phyloP scores from a whole-genome alignment of 2,797 vertebrate species.

The Cossypha caffra region DNA sequence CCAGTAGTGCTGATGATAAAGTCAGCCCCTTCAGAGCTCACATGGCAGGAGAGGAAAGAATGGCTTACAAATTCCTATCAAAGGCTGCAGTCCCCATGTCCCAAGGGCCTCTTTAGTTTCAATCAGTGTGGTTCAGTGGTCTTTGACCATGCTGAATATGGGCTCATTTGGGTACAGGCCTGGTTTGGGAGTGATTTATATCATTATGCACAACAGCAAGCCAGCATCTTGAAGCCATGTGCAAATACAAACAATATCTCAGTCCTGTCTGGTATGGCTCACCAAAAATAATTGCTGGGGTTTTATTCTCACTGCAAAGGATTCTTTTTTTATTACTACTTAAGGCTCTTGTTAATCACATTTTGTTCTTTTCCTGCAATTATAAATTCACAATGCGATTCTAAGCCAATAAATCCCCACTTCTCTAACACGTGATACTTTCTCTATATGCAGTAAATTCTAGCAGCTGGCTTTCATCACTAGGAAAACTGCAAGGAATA shows the following conservation, averaged over 20 bases:
- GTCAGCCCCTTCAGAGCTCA: neutral
- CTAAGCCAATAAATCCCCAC: constrained; percentile 2
- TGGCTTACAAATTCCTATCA: neutral
- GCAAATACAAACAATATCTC: neutral
- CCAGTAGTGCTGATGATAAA: neutral
- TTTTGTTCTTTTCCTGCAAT: constrained; percentile 42
- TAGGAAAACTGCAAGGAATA: constrained; percentile 53
- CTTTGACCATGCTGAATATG: neutral
- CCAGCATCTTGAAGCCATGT: constrained; percentile 53
- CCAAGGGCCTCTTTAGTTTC: constrained; percentile 39
- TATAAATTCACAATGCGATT: neutral
- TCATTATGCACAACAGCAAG: neutral
- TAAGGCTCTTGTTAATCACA: neutral
- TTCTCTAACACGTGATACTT: neutral
- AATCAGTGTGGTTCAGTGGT: neutral
- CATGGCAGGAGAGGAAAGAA: neutral
- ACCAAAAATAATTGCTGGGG: neutral
- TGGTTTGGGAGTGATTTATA: constrained; percentile 6
- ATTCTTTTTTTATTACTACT: neutral
- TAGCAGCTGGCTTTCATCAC: constrained; percentile 63
- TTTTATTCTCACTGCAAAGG: neutral
- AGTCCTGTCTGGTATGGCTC: neutral
- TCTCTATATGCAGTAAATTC: constrained; percentile 25
- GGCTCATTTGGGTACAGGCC: neutral
- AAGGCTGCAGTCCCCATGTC: constrained; percentile 7